A percentile compares a stretch with the other conserved stretches of the same genome.
Conservation (phyloP, 2,888 invertebrate species). For the Temnothorax ravouxi region DNA sequence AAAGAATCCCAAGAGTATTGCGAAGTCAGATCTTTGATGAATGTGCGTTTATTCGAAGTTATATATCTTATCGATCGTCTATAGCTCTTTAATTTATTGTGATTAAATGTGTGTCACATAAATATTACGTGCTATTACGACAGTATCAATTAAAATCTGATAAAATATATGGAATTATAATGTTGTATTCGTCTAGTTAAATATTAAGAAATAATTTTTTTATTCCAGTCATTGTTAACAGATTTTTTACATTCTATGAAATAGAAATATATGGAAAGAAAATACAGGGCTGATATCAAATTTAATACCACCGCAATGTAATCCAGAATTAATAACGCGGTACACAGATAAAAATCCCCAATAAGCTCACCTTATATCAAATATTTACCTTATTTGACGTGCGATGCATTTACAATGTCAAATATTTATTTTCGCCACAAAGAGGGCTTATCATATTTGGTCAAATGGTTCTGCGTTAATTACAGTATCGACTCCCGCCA, state of each 20-base stretch:
- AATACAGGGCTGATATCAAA: background rate
- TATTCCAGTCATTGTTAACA: background rate
- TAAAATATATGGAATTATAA: background rate
- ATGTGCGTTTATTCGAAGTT: background rate
- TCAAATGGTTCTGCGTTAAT: slow-evolving; percentile 36
- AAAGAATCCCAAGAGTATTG: slow-evolving; percentile 5
- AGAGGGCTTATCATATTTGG: slow-evolving; percentile 25
- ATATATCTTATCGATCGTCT: background rate
- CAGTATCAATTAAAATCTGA: background rate
- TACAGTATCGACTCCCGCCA: background rate
- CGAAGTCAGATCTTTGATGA: slow-evolving; percentile 8
- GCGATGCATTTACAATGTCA: slow-evolving; percentile 32
- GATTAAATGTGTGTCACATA: background rate
- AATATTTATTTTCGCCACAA: slow-evolving; percentile 40
- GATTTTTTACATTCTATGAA: background rate
- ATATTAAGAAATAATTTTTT: background rate
- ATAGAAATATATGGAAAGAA: background rate
- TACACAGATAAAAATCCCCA: slow-evolving; percentile 32
- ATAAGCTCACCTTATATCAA: slow-evolving; percentile 35
- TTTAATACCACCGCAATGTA: slow-evolving; percentile 14
- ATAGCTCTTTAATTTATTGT: background rate
- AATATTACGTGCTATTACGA: background rate
- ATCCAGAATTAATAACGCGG: slow-evolving; percentile 26
- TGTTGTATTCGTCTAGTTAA: background rate
- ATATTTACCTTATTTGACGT: slow-evolving; percentile 22